Base-by-base conservation (phyloP, 2,113 vertebrate species). In the Epinephelus lanceolatus region DNA sequence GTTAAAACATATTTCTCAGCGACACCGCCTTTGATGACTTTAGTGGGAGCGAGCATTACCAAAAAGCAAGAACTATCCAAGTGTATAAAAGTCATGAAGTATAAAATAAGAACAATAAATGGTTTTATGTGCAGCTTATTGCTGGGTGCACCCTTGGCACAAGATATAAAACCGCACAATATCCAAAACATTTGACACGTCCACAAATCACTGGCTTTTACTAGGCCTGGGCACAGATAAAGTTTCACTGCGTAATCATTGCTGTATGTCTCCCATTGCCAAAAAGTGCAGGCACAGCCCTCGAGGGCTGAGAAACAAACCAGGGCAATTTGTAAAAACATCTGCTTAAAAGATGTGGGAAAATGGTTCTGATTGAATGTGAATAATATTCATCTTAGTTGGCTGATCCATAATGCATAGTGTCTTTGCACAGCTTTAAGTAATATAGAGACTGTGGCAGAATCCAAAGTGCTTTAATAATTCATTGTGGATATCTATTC, bases 401-500 rank as follows among this genome's bases (percentile, higher is more conserved):
- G 82, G 37, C 73, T 67, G 65, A 92, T 95, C 74, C 78, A 94
- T 93, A 94, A 94, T 94, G 89, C 78, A 94, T 84, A 60, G 60
- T 76, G 75, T 85, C 78, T 89, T 86, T 91, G 73, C 87, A 84
- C 81, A 85, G 80, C 81, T 90, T 37, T 76, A 90, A 92, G 91
- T 83, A 90, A 94, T 89, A 90, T 86, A 85, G 85, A 93, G 83
- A 89, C 80, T 79, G 75, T 75, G 77, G 81, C 56, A 40, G 80
- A 76, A 88, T 92, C 90, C 81, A 87, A 92, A 88, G 77, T 47
- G 71, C 69, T 87, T 94, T 65, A 94, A 93, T 94, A 94, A 95
- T 95, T 92, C 67, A 94, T 63, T 1, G 19, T 67, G 68, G 74
- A 80, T 86, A 84, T 89, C 68, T 85, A 60, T 69, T 86, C 51